These are phyloP conservation scores for Crenuchus spilurus DNA, from an alignment of 2,797 vertebrate genomes.

Conservation along the genomic window DNA sequence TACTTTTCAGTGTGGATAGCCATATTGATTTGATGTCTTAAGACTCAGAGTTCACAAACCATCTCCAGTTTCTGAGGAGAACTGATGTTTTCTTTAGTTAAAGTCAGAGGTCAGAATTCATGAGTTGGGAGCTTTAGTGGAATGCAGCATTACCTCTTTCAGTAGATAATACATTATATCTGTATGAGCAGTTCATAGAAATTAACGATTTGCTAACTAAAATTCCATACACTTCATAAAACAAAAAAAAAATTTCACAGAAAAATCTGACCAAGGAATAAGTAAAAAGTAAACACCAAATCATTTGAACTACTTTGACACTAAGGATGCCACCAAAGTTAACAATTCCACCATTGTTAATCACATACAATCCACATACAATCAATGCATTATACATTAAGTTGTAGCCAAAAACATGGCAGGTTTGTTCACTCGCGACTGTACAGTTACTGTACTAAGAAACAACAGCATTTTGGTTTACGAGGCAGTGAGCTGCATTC, in stretches of 20 bases:
- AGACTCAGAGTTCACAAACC: no score
- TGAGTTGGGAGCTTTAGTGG: no score
- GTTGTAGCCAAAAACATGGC: not conserved
- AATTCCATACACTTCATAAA: not conserved
- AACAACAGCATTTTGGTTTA: conserved; percentile 44
- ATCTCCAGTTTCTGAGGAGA: no score
- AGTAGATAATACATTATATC: not conserved
- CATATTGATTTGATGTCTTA: no score
- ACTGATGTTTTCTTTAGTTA: no score
- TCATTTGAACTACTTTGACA: not conserved
- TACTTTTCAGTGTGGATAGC: no score
- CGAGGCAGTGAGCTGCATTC: conserved; percentile 44
- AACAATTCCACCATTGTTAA: not conserved
- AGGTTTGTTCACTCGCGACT: not conserved
- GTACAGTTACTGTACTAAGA: conserved; percentile 24
- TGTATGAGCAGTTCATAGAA: not conserved
- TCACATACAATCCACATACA: not conserved
- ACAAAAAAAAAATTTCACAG: not conserved
- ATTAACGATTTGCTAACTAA: not conserved
- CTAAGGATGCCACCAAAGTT: not conserved
- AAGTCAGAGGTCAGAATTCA: no score
- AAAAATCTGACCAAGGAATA: not conserved
- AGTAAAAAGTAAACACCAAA: not conserved
- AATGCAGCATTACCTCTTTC: no score
- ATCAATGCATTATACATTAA: not conserved